Conservation (phyloP, 2,888 invertebrate species). For the Epinotia brunnichana region DNA sequence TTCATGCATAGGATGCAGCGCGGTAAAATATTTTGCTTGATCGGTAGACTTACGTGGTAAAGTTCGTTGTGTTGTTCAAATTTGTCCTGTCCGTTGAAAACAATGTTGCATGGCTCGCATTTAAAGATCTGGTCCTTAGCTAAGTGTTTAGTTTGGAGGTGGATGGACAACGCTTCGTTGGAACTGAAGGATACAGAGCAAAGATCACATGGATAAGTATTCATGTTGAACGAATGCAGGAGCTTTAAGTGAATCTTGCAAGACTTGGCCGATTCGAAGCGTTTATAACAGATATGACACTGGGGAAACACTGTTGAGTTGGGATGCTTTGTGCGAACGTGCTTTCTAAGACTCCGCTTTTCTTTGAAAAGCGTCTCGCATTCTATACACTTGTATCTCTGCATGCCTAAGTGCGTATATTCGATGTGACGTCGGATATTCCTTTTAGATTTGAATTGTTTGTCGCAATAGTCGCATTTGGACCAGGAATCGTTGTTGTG, state of each 20-base stretch:
- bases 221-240: slow-evolving; percentile 71
- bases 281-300: slow-evolving; percentile 71
- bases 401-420: slow-evolving; percentile 71
- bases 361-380: slow-evolving; percentile 75
- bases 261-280: slow-evolving; percentile 75
- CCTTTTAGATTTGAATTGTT: slow-evolving; percentile 71
- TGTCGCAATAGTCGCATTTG: slow-evolving; percentile 73
- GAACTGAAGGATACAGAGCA: slow-evolving; percentile 70
- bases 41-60: slow-evolving; percentile 54
- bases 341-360: slow-evolving; percentile 71
- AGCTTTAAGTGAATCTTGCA: slow-evolving; percentile 73
- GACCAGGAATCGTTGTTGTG: slow-evolving; percentile 65
- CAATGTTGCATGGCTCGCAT: slow-evolving; percentile 70
- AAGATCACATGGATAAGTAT: slow-evolving; percentile 68
- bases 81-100: slow-evolving; percentile 68
- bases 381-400: slow-evolving; percentile 71
- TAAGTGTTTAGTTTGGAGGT: slow-evolving; percentile 66
- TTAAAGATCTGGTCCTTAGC: slow-evolving; percentile 72
- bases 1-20: slow-evolving; percentile 71
- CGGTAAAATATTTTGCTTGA: slow-evolving; percentile 59
- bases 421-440: slow-evolving; percentile 73
- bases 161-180: slow-evolving; percentile 63
- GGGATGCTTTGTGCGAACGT: slow-evolving; percentile 70
- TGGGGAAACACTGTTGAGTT: slow-evolving; percentile 68
- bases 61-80: slow-evolving; percentile 66